Evolutionary conservation across 2,888 invertebrate genomes (phyloP).

Genomic region (Latrodectus elegans): DNA sequence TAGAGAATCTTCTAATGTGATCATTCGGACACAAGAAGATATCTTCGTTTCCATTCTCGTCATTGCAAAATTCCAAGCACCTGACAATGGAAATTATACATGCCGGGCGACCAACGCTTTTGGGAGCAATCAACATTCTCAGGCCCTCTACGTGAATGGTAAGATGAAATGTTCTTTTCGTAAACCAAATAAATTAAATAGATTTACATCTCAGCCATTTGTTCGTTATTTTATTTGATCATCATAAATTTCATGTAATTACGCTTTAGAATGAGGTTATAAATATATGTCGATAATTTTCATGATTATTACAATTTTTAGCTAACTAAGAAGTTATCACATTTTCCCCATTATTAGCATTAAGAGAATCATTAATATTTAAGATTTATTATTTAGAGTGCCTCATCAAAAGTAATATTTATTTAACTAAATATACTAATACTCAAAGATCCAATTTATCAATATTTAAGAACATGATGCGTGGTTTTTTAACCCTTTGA

Average conservation of each 20-base stretch:
- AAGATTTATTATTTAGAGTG: no score
- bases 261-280: no score
- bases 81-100: conserved; percentile 48
- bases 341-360: no score
- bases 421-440: no score
- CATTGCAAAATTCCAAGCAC: conserved; percentile 22
- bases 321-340: no score
- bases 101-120: conserved; percentile 41
- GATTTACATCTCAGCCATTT: background rate
- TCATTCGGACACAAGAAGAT: background rate
- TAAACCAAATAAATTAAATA: background rate
- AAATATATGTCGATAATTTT: no score
- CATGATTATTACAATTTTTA: no score
- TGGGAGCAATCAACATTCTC: conserved; percentile 32
- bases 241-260: background rate
- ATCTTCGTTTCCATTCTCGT: conserved; percentile 10
- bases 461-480: no score
- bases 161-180: background rate
- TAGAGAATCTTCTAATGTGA: background rate
- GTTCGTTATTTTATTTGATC: background rate
- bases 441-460: no score
- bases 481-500: no score
- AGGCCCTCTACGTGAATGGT: conserved; percentile 20
- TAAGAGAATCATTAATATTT: no score
- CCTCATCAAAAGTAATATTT: no score